These are phyloP conservation scores for Megalops cyprinoides DNA, from an alignment of 2,797 vertebrate genomes.

Conservation along the genomic window DNA sequence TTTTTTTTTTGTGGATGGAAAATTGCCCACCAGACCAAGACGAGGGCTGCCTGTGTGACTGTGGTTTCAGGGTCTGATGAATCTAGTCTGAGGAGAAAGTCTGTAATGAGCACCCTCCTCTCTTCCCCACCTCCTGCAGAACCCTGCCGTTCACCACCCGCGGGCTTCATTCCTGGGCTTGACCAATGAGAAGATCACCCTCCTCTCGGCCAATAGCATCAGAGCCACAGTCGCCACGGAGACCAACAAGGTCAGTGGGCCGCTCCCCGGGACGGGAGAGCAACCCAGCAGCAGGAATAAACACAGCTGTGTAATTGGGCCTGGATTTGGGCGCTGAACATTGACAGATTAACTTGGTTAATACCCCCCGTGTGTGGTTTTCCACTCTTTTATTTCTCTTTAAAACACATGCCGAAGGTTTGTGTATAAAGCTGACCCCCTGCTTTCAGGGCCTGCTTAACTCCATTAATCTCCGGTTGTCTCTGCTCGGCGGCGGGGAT, in stretches of 20 bases:
- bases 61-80: no score
- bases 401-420: background rate
- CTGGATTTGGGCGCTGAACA: background rate
- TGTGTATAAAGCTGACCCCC: background rate
- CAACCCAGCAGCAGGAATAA: background rate
- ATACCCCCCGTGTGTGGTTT: background rate
- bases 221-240: slow-evolving; percentile 97
- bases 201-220: slow-evolving; percentile 97
- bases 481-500: background rate
- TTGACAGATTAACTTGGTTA: no score
- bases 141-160: slow-evolving; percentile 95
- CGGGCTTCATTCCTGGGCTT: slow-evolving; percentile 91
- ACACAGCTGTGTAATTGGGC: background rate
- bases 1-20: no score
- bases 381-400: background rate
- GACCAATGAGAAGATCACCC: slow-evolving; percentile 93
- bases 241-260: slow-evolving; percentile 86
- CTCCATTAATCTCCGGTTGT: no score
- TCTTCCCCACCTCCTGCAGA: slow-evolving; percentile 81
- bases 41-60: no score
- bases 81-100: background rate
- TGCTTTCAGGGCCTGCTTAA: background rate
- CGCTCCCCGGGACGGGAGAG: background rate
- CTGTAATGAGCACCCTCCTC: background rate
- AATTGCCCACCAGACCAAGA: no score